phyloP scores from a whole-genome alignment of 2,888 invertebrate genomes.

The Incurvaria masculella region DNA sequence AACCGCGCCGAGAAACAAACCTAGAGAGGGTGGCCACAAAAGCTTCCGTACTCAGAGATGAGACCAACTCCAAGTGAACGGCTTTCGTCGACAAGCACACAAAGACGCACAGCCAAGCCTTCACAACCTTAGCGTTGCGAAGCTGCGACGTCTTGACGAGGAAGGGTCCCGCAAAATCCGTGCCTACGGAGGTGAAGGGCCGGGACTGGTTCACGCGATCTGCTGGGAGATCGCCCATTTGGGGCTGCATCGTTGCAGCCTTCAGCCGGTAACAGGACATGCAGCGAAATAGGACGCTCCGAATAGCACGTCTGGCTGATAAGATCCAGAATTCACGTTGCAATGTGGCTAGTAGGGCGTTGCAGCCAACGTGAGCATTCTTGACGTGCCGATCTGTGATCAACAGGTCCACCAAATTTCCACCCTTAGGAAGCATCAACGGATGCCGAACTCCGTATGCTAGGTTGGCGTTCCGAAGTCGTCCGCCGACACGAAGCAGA shows the following conservation, averaged over 20 bases:
- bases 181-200: neutral
- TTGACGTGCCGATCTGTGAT: neutral
- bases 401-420: neutral
- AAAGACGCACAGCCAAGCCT: conserved; percentile 1
- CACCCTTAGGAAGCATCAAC: neutral
- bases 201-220: neutral
- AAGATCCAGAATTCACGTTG: neutral
- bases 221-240: conserved; percentile 1
- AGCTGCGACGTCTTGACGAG: neutral
- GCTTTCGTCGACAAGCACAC: conserved; percentile 1
- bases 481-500: neutral
- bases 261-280: neutral
- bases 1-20: conserved; percentile 1
- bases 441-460: neutral
- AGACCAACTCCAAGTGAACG: conserved; percentile 1
- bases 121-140: neutral
- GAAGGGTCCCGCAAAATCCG: conserved; percentile 1
- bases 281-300: neutral
- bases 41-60: neutral
- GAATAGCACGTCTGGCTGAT: neutral
- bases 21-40: neutral
- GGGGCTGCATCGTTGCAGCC: neutral
- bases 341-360: neutral
- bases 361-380: neutral
- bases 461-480: neutral